Evolutionary conservation across 2,888 invertebrate species (phyloP).

Genomic region (Caenorhabditis panamensis): DNA sequence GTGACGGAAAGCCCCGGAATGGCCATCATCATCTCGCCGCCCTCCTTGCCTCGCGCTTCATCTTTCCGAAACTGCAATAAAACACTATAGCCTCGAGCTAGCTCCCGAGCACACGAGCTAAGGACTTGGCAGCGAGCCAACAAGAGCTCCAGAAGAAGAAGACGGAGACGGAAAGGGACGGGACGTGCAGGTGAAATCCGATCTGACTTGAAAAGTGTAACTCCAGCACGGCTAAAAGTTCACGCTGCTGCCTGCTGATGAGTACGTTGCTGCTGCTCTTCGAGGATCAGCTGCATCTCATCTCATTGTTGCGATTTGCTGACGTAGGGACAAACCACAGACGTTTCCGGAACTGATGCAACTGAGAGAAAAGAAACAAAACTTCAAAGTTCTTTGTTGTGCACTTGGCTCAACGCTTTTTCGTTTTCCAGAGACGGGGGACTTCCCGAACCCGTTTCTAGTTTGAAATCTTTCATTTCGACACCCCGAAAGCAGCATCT

Average conservation of each 20-base stretch:
- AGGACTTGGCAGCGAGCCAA: constrained; percentile 53
- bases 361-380: constrained; percentile 14
- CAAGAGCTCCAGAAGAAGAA: constrained; percentile 2
- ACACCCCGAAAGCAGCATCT: background rate
- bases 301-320: constrained; percentile 13
- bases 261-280: constrained; percentile 4
- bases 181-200: constrained; percentile 50
- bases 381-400: constrained; percentile 21
- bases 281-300: constrained; percentile 14
- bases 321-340: constrained; percentile 25
- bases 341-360: constrained; percentile 14
- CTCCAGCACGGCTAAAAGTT: constrained; percentile 39
- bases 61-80: constrained; percentile 40
- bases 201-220: constrained; percentile 44
- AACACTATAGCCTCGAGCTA: constrained; percentile 44
- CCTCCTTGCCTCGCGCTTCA: constrained; percentile 25
- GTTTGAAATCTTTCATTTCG: constrained; percentile 33
- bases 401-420: background rate
- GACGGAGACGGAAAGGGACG: background rate
- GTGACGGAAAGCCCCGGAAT: constrained; percentile 48
- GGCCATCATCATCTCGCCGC: constrained; percentile 43
- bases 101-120: constrained; percentile 18
- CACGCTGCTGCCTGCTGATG: constrained; percentile 20
- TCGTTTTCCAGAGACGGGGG: background rate
- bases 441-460: constrained; percentile 13